Percentiles rank a stretch among this genome's conserved stretches.
These are phyloP conservation scores for Rhincodon typus DNA, from an alignment of 2,797 vertebrate genomes.

Conservation along the genomic window DNA sequence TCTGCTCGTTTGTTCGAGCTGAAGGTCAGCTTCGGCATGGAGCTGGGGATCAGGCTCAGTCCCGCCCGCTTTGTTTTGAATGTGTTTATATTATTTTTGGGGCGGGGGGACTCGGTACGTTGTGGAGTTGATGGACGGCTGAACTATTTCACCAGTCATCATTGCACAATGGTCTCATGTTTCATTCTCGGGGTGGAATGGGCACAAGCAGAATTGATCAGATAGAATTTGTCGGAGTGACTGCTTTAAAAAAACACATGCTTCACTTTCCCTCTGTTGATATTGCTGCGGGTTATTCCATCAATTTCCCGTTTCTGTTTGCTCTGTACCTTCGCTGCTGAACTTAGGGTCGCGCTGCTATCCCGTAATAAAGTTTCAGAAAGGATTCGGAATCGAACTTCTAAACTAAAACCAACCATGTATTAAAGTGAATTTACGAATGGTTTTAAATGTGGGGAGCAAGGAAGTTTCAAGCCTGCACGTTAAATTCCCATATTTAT, in stretches of 20 bases:
- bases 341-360: background rate
- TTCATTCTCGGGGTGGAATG: background rate
- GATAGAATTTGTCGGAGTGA: background rate
- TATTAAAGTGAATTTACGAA: background rate
- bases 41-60: too few relatives aligned
- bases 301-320: background rate
- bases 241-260: background rate
- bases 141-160: background rate
- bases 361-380: background rate
- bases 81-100: background rate
- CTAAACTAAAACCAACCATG: background rate
- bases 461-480: background rate
- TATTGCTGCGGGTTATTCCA: background rate
- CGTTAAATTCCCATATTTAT: too few relatives aligned
- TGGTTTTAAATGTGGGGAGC: background rate
- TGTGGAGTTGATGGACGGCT: background rate
- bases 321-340: background rate
- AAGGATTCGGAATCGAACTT: background rate
- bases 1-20: background rate
- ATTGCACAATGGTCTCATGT: background rate
- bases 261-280: background rate
- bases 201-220: background rate
- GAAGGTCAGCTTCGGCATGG: too few relatives aligned
- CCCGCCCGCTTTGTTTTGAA: background rate
- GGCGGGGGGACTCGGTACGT: too few relatives aligned